These are phyloP conservation scores for Vidua macroura DNA, from an alignment of 2,113 vertebrate genomes.

Conservation along the genomic window DNA sequence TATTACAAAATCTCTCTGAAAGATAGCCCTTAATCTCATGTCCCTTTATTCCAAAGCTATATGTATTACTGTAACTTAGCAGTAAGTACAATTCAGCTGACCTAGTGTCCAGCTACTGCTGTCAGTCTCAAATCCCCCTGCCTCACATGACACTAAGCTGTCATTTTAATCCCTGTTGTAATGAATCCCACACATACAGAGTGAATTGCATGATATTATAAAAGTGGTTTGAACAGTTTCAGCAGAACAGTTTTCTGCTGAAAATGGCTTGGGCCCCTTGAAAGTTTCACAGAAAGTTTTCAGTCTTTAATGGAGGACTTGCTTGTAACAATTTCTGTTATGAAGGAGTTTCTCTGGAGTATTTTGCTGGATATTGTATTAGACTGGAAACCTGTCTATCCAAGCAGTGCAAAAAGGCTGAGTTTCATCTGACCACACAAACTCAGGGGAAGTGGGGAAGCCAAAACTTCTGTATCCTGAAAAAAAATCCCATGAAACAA, in stretches of 20 bases:
- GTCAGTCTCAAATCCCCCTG: conserved; percentile 36
- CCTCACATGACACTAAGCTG: conserved; percentile 38
- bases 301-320: not conserved
- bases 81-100: conserved; percentile 29
- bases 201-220: not conserved
- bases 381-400: not conserved
- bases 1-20: conserved; percentile 2
- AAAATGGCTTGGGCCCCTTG: not conserved
- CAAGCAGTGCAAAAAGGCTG: not conserved
- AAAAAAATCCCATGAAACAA: not conserved
- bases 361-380: not conserved
- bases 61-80: conserved; percentile 29
- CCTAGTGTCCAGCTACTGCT: conserved; percentile 27
- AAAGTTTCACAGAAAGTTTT: not conserved
- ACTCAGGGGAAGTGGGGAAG: not conserved
- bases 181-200: conserved; percentile 32
- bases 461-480: not conserved
- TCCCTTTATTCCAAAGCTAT: conserved; percentile 28
- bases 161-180: conserved; percentile 55
- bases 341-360: not conserved
- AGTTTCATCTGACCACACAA: not conserved
- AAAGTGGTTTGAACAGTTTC: not conserved
- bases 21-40: conserved; percentile 9
- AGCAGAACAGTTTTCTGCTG: not conserved
- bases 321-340: not conserved